phyloP scores from a whole-genome alignment of 2,888 invertebrate species.

The Lasioglossum morio region DNA sequence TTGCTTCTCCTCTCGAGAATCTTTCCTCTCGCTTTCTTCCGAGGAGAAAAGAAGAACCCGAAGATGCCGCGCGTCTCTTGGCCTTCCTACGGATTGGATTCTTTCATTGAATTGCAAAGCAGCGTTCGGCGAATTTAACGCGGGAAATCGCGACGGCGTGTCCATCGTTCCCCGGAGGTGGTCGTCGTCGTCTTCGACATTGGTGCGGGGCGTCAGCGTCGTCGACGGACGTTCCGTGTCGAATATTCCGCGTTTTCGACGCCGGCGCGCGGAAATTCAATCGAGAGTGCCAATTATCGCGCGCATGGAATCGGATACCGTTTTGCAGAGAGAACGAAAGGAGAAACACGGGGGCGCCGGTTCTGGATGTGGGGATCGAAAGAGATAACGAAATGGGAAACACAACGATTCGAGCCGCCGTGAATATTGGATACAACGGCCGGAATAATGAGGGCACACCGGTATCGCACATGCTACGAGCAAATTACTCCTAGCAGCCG shows the following conservation, averaged over 20 bases:
- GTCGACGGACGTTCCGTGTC: constrained; percentile 45
- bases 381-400: constrained; percentile 41
- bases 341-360: neutral
- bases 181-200: constrained; percentile 32
- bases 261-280: constrained; percentile 67
- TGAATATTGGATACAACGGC: constrained; percentile 53
- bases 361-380: neutral
- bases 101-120: constrained; percentile 75
- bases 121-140: constrained; percentile 73
- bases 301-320: constrained; percentile 67
- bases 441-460: constrained; percentile 43
- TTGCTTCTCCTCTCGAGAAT: constrained; percentile 13
- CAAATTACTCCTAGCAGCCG: constrained; percentile 47
- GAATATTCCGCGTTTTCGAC: constrained; percentile 57
- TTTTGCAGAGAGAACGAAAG: constrained; percentile 43
- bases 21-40: neutral
- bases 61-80: constrained; percentile 7
- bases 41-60: constrained; percentile 9
- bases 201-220: constrained; percentile 27
- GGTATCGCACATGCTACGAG: constrained; percentile 28
- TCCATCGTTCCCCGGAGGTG: constrained; percentile 50
- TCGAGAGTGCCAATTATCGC: constrained; percentile 72
- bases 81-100: constrained; percentile 67
- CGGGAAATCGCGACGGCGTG: constrained; percentile 66
- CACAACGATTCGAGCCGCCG: constrained; percentile 36